phyloP scores from a whole-genome alignment of 2,888 invertebrate genomes.

The Sarcophaga rosellei region DNA sequence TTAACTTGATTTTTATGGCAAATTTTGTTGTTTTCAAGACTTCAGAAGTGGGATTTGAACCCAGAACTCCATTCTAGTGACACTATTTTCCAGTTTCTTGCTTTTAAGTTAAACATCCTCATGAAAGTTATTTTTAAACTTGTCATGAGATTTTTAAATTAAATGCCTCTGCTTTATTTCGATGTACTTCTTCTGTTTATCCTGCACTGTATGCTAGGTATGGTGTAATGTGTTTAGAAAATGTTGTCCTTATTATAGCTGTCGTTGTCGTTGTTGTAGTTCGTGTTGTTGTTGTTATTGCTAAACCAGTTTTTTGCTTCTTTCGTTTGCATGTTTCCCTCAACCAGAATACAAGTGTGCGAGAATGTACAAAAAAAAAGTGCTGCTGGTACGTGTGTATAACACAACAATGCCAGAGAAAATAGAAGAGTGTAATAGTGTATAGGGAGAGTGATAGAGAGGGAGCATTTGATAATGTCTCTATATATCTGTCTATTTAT shows the following conservation, averaged over 20 bases:
- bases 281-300: neutral
- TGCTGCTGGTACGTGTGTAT: neutral
- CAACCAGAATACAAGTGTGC: conserved; percentile 41
- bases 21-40: too few species aligned
- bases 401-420: neutral
- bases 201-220: too few species aligned
- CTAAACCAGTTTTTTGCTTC: neutral
- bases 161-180: neutral
- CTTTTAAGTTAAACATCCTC: too few species aligned
- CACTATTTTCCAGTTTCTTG: too few species aligned
- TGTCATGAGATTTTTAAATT: too few species aligned
- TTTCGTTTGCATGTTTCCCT: conserved; percentile 10
- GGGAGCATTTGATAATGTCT: neutral
- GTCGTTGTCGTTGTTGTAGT: neutral
- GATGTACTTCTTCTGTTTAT: neutral
- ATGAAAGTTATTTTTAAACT: too few species aligned
- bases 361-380: neutral
- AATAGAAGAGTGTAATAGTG: neutral
- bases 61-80: too few species aligned
- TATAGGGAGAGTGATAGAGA: neutral
- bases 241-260: neutral
- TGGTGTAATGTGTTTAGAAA: neutral
- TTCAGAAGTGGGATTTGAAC: too few species aligned
- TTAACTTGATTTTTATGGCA: too few species aligned
- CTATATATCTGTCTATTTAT: conserved; percentile 19